Percentiles rank a stretch among this genome's conserved stretches.
Conservation (phyloP, 2,113 vertebrate genomes). For the Myrmecophaga tridactyla region DNA sequence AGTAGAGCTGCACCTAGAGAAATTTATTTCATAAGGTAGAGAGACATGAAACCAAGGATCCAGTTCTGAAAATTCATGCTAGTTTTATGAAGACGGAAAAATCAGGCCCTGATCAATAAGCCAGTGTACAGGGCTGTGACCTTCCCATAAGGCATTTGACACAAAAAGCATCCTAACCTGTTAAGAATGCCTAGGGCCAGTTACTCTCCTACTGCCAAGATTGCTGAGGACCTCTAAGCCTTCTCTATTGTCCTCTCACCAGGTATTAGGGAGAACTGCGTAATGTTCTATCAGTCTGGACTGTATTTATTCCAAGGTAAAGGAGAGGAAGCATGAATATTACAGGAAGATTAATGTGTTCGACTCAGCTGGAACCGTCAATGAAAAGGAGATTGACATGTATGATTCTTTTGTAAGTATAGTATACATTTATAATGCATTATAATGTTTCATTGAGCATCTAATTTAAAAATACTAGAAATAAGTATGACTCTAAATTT, state of each 20-base stretch:
- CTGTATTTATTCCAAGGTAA: background rate
- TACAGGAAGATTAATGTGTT: constrained; percentile 40
- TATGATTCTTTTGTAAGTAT: background rate
- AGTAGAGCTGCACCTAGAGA: background rate
- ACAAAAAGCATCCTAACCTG: background rate
- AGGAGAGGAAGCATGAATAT: background rate
- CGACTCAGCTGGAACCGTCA: background rate
- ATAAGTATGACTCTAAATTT: background rate
- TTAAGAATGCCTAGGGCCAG: background rate
- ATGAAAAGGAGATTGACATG: constrained; percentile 4
- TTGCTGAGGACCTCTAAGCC: background rate
- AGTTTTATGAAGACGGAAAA: constrained; percentile 12
- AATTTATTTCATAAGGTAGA: background rate
- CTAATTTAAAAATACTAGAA: constrained; percentile 8
- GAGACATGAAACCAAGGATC: background rate
- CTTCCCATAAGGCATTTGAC: background rate
- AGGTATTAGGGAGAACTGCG: background rate
- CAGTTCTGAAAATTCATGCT: background rate
- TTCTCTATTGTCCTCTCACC: background rate
- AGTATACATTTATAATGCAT: background rate
- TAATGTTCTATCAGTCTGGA: background rate
- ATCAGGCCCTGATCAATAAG: background rate
- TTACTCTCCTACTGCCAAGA: background rate
- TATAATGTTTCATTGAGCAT: background rate
- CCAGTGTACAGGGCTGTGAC: background rate